Base-by-base conservation (phyloP, 2,113 vertebrate genomes). In the Passer domesticus region DNA sequence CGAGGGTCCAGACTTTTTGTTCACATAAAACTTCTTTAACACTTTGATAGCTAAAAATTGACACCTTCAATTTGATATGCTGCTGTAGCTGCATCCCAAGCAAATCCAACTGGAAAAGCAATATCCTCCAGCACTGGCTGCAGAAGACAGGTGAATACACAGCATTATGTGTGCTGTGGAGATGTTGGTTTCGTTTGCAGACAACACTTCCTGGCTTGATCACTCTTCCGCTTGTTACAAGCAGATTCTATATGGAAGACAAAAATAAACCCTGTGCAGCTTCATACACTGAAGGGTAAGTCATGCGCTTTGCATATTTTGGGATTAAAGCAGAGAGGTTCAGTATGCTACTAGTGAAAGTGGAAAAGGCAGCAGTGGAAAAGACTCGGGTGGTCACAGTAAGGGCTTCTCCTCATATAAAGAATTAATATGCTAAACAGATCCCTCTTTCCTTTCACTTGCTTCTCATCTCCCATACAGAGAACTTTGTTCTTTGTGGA, bases 61-160 rank as follows among this genome's bases (percentile, higher is more conserved):
- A 88, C 97, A 98, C 98, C 98, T 98, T 99, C 98, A 89, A 99
- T 98, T 90, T 99, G 98, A 94, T 98, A 99, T 6, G 98, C 98
- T 10, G 97, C 95, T 25, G 97, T 98, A 33, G 97, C 96, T 52
- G 98, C 98, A 76, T 97, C 98, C 98, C 99, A 99, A 35, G 98
- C 98, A 97, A 99, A 99, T 88, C 97, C 97, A 77, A 37, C 72
- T 55, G 98, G 98, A 91, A 99, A 99, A 97, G 97, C 97, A 94
- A 96, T 95, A 88, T 76, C 90, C 89, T 77, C 91, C 23, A 75
- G 77, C 63, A 75, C 13, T 1, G 0, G 11, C 53, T 56, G 31
- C 50, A 74, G 58, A 50, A 63, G 84, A 86, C 88, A 89, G 92
- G 79, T 6, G 50, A 88, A 55, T 80, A 89, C 78, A 81, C 82